These are phyloP conservation scores for Crioceris asparagi DNA, from an alignment of 2,888 invertebrate species.

Conservation along the genomic window DNA sequence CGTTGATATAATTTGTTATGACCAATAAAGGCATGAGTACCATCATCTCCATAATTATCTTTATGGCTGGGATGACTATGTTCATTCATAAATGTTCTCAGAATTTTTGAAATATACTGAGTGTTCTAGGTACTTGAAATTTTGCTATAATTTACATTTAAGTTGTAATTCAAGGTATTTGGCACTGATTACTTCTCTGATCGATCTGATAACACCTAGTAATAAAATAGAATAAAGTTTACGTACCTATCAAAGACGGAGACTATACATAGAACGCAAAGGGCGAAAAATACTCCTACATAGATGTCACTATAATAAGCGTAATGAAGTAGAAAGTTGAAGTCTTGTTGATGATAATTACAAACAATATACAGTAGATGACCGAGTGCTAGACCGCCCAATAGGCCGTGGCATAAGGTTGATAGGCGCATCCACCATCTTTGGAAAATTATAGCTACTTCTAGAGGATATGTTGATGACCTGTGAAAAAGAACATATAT, in stretches of 20 bases:
- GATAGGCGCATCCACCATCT: constrained; percentile 44
- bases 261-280: constrained; percentile 47
- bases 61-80: too few species aligned
- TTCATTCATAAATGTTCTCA: too few species aligned
- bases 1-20: too few species aligned
- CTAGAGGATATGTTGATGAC: constrained; percentile 35
- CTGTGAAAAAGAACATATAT: constrained; percentile 14
- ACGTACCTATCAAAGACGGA: constrained; percentile 51
- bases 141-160: too few species aligned
- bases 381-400: constrained; percentile 48
- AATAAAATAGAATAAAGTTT: not conserved
- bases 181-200: too few species aligned
- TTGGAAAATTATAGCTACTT: constrained; percentile 44
- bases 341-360: constrained; percentile 36
- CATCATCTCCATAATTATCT: too few species aligned
- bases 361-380: constrained; percentile 48
- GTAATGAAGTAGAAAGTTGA: constrained; percentile 31
- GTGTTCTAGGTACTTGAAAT: too few species aligned
- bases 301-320: constrained; percentile 35
- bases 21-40: too few species aligned
- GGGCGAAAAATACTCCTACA: constrained; percentile 43
- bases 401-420: constrained; percentile 47
- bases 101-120: too few species aligned
- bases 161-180: too few species aligned
- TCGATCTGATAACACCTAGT: not conserved